Evolutionary conservation across 30 jellyfish, hydroid and myxozoan species (phyloP).

Genomic region (Pelagia noctiluca): DNA sequence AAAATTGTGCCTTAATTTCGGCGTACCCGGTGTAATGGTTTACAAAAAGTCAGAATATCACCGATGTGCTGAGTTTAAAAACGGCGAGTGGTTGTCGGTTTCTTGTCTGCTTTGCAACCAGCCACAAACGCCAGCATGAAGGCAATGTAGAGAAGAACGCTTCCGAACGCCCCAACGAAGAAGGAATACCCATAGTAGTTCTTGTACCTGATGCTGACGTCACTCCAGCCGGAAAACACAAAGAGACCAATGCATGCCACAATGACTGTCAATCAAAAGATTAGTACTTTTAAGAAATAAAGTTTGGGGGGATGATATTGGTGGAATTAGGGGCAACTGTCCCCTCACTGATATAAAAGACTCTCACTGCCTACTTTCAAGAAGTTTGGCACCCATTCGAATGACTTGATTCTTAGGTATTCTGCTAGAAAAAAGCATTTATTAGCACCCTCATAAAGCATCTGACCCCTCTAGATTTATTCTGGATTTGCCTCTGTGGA

Average conservation of each 20-base stretch:
- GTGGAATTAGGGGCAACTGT: background rate
- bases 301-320: background rate
- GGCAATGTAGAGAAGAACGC: constrained; percentile 59
- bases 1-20: too few relatives aligned
- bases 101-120: constrained; percentile 31
- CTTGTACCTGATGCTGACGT: constrained; percentile 59
- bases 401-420: too few relatives aligned
- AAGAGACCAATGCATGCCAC: constrained; percentile 62
- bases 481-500: too few relatives aligned
- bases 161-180: constrained; percentile 63
- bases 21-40: too few relatives aligned
- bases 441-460: too few relatives aligned
- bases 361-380: too few relatives aligned
- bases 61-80: background rate
- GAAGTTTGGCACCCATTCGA: too few relatives aligned
- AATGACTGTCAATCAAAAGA: constrained; percentile 50
- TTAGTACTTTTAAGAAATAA: background rate
- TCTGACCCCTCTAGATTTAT: too few relatives aligned
- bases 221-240: constrained; percentile 78
- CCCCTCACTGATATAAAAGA: too few relatives aligned
- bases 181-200: constrained; percentile 68
- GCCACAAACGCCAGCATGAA: constrained; percentile 68
- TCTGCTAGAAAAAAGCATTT: too few relatives aligned
- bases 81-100: constrained; percentile 13
- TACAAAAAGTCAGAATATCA: too few relatives aligned